Percentiles rank a stretch among this genome's conserved stretches.
These are phyloP conservation scores for Tragelaphus oryx DNA, from an alignment of 2,797 vertebrate species.

Conservation along the genomic window DNA sequence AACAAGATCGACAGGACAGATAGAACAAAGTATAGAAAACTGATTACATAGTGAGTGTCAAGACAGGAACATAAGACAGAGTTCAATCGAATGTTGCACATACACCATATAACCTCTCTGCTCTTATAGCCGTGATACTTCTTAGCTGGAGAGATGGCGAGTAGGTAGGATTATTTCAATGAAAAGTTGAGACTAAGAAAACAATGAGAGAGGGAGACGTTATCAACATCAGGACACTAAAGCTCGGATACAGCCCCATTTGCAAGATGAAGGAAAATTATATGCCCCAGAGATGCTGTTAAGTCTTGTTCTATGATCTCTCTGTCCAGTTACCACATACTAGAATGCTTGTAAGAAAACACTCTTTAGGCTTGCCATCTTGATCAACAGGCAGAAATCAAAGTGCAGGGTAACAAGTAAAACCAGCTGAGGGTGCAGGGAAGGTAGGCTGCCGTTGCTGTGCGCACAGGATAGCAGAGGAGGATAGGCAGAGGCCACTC, in stretches of 20 bases:
- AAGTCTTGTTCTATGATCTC: background rate
- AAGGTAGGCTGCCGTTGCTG: background rate
- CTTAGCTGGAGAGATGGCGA: constrained; percentile 74
- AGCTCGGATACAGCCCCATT: background rate
- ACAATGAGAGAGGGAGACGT: constrained; percentile 69
- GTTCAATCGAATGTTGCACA: constrained; percentile 45
- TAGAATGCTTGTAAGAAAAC: background rate
- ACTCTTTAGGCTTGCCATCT: background rate
- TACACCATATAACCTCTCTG: constrained; percentile 62
- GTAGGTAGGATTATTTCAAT: constrained; percentile 72
- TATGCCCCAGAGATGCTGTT: background rate
- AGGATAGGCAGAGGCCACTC: too few relatives aligned
- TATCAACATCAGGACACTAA: constrained; percentile 41
- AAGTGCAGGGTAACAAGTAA: background rate
- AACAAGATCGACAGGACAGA: background rate
- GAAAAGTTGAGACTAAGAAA: constrained; percentile 77
- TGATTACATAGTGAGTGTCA: constrained; percentile 11
- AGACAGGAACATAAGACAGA: constrained; percentile 32
- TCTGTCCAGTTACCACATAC: background rate
- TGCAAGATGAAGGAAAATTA: background rate
- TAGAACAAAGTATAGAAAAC: background rate
- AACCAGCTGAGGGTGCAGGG: background rate
- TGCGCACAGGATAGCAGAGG: background rate
- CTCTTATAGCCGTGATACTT: constrained; percentile 57
- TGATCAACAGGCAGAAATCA: background rate